Conservation (phyloP, 1,140 invertebrate species). For the Mycetomoellerius zeteki region DNA sequence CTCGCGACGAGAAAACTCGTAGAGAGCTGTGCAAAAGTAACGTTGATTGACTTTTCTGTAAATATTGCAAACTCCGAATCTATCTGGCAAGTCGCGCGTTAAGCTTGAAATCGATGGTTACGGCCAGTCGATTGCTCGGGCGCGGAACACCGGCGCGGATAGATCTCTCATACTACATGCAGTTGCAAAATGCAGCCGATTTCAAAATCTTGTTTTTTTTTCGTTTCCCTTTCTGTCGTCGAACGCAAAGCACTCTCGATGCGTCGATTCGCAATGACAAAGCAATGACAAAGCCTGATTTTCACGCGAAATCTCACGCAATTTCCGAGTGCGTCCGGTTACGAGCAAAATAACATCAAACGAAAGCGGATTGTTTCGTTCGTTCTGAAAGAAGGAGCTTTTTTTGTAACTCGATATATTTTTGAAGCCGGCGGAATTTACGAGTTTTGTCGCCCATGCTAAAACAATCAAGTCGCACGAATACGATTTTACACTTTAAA, state of each 20-base stretch:
- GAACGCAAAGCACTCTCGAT: not conserved
- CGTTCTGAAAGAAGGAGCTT: slow-evolving; percentile 7
- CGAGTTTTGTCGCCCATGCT: slow-evolving; percentile 18
- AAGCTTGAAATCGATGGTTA: slow-evolving; percentile 46
- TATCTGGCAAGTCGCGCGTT: slow-evolving; percentile 12
- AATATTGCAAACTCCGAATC: slow-evolving; percentile 40
- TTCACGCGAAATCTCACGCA: slow-evolving; percentile 52
- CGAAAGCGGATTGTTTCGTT: slow-evolving; percentile 40
- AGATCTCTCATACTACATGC: slow-evolving; percentile 1
- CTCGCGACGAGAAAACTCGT: not conserved
- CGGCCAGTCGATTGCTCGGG: slow-evolving; percentile 11
- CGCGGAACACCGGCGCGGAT: slow-evolving; percentile 21
- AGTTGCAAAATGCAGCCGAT: slow-evolving; percentile 30
- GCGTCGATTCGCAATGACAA: slow-evolving; percentile 45
- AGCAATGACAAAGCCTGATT: slow-evolving; percentile 51
- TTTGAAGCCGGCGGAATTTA: slow-evolving; percentile 46
- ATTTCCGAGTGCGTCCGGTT: slow-evolving; percentile 37
- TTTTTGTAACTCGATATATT: slow-evolving; percentile 55
- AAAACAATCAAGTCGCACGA: slow-evolving; percentile 39
- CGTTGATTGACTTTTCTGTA: slow-evolving; percentile 54
- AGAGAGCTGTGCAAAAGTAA: slow-evolving; percentile 20
- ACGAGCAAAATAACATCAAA: slow-evolving; percentile 52
- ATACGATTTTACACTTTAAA: slow-evolving; percentile 17
- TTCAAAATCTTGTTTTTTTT: slow-evolving; percentile 43
- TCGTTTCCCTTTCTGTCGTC: not conserved